Evolutionary conservation across 1,140 invertebrate genomes (phyloP), one percentile per base, ranked within the genome.

Genomic region (Brachionus asplanchnoidis): DNA sequence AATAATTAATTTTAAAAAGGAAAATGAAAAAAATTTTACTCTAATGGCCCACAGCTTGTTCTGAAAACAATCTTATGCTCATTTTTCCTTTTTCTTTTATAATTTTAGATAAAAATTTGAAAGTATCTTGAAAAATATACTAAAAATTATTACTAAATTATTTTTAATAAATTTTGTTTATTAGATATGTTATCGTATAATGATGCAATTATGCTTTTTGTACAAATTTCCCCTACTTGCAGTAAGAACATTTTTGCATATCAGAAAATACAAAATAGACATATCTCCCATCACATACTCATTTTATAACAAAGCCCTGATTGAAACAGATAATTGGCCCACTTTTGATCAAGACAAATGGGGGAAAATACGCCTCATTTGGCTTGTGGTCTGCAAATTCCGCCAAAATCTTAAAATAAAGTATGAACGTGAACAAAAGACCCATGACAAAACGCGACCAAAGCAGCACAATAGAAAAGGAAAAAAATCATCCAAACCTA

Each of bases 221-320:
- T 95, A 98, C 88, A 94, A 94, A 84, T 92, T 97, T 87, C 97
- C 97, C 2, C 93, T 96, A 56, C 90, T 99, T 86, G 97, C 97
- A 5, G 96, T 99, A 0, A 95, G 96, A 89, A 92, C 99, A 46
- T 91, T 98, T 82, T 95, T 95, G 87, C 93, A 97, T 78, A 99
- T 99, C 97, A 97, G 97, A 89, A 92, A 94, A n/a, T 93, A 93
- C 77, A 95, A 95, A 0, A 92, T 99, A 14, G 95, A 96, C 88
- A 96, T 96, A 2, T 99, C 99, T 89, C 97, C 97, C 12, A 93
- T 99, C 44, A 99, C 97, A 0, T 99, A 99, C 88, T 97, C 97
- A 86, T 95, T 93, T 87, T 94, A 94, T 87, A 94, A 94, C 83
- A 82, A 82, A 68, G 79, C 79, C 9, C n/a, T 82, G 11, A 50